Percentiles rank a stretch among this genome's conserved stretches.
phyloP scores from a whole-genome alignment of 2,888 invertebrate genomes.

The Loripinus fragilis region DNA sequence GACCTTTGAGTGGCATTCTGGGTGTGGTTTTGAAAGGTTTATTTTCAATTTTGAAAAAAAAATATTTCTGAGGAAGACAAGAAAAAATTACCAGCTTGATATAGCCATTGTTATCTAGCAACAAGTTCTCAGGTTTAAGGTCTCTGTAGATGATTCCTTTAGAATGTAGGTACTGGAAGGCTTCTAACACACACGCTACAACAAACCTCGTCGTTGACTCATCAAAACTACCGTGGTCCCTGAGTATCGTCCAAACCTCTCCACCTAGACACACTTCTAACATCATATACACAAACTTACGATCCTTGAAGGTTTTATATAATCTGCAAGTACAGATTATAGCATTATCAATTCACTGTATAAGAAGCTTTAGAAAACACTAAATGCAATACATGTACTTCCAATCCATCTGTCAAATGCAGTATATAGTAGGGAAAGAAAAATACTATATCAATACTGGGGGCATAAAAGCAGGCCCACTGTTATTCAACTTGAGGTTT shows the following conservation, averaged over 20 bases:
- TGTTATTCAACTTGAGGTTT: too few species aligned
- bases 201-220: conserved; percentile 97
- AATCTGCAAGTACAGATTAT: conserved; percentile 88
- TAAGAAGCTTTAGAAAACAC: too few species aligned
- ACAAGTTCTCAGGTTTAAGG: conserved; percentile 94
- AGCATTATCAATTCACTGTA: too few species aligned
- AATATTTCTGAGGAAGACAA: too few species aligned
- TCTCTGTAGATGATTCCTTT: conserved; percentile 96
- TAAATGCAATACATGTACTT: too few species aligned
- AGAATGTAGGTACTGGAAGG: conserved; percentile 98
- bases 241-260: conserved; percentile 97
- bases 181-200: conserved; percentile 97
- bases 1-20: too few species aligned
- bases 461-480: too few species aligned
- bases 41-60: too few species aligned
- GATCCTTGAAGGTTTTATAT: conserved; percentile 95
- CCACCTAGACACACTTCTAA: conserved; percentile 98
- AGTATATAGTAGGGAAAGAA: too few species aligned
- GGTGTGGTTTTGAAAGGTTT: too few species aligned
- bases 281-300: conserved; percentile 95
- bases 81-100: conserved; percentile 89
- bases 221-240: conserved; percentile 91
- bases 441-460: too few species aligned
- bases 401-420: too few species aligned
- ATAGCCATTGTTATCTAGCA: conserved; percentile 96